Conservation (phyloP, 2,888 invertebrate genomes). For the Bellardia pandia region DNA sequence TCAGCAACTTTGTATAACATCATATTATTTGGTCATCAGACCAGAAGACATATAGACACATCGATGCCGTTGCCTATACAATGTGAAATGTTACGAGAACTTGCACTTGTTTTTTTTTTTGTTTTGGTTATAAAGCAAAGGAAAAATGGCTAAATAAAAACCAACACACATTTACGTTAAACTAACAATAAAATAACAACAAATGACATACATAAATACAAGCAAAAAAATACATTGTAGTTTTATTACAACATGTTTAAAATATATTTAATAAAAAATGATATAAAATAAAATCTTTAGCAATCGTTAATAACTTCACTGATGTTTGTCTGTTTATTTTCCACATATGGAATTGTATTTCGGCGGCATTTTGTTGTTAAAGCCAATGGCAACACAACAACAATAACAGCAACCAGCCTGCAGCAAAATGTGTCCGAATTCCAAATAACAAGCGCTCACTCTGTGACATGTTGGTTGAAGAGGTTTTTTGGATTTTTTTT, state of each 20-base stretch:
- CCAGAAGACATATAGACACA: neutral
- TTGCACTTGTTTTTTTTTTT: neutral
- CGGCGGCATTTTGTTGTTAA: conserved; percentile 31
- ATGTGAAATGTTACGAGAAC: neutral
- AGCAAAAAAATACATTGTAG: conserved; percentile 9
- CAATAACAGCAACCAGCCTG: neutral
- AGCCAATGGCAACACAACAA: neutral
- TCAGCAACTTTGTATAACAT: conserved; percentile 28
- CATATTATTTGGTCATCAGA: conserved; percentile 30
- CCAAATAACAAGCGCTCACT: conserved; percentile 13
- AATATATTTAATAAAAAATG: neutral
- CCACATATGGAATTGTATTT: conserved; percentile 36
- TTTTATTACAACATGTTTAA: conserved; percentile 26
- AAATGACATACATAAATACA: conserved; percentile 5
- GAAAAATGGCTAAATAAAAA: conserved; percentile 30
- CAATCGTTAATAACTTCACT: conserved; percentile 18
- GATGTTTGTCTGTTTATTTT: conserved; percentile 34
- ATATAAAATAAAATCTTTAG: conserved; percentile 17
- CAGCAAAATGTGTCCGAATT: conserved; percentile 30
- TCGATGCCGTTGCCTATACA: neutral
- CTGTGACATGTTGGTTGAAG: conserved; percentile 31
- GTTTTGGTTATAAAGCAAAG: neutral
- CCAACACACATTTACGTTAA: conserved; percentile 21
- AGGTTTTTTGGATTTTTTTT: neutral
- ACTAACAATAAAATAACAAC: conserved; percentile 36